These are phyloP conservation scores for Centroberyx gerrardi DNA, from an alignment of 2,797 vertebrate species.

Conservation along the genomic window DNA sequence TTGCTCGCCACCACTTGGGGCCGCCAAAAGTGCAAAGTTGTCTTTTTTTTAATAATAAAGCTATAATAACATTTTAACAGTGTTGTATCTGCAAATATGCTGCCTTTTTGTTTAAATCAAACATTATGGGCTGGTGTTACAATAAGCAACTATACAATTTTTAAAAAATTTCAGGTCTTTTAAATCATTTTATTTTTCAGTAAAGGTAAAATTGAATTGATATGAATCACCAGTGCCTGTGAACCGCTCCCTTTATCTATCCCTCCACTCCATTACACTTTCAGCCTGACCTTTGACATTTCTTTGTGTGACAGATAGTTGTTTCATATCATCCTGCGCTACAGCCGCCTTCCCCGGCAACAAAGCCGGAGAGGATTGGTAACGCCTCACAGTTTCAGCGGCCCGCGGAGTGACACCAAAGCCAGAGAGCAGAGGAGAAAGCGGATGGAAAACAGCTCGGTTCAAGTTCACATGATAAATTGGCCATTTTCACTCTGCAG, in stretches of 20 bases:
- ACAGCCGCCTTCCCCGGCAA: conserved; percentile 5
- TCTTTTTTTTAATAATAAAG: no score
- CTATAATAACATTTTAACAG: no score
- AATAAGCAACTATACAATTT: no score
- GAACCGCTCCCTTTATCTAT: conserved; percentile 10
- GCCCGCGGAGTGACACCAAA: neutral
- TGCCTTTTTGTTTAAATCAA: neutral
- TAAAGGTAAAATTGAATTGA: conserved; percentile 30
- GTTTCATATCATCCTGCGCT: neutral
- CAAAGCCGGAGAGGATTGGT: conserved; percentile 25
- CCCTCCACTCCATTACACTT: conserved; percentile 29
- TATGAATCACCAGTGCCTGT: conserved; percentile 13
- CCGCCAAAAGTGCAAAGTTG: no score
- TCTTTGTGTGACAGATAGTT: conserved; percentile 17
- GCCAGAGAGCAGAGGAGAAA: neutral
- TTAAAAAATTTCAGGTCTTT: no score
- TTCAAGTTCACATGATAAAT: conserved; percentile 17
- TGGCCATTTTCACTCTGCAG: neutral
- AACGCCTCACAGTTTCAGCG: no score
- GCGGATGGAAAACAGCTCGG: conserved; percentile 16
- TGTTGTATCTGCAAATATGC: no score
- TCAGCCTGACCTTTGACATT: conserved; percentile 40
- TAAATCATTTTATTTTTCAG: neutral
- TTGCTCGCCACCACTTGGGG: no score
- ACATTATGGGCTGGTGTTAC: neutral